Conservation (phyloP, 2,888 invertebrate species). For the Drosophila siamana region DNA sequence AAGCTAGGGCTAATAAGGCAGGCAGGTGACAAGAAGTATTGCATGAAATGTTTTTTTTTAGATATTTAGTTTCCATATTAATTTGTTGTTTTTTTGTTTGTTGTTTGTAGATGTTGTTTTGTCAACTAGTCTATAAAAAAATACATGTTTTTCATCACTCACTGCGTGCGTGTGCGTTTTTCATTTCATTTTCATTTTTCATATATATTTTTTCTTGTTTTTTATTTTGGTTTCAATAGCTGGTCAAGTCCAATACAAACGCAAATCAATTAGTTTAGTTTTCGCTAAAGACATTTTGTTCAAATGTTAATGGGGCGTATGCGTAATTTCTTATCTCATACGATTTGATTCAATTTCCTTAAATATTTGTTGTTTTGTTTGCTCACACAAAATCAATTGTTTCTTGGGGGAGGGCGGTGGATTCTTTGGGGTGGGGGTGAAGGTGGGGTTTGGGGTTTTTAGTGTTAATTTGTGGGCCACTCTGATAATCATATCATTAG, state of each 20-base stretch:
- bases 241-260: constrained; percentile 84
- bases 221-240: constrained; percentile 61
- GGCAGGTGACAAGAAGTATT: constrained; percentile 37
- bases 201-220: constrained; percentile 8
- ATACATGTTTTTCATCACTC: constrained; percentile 76
- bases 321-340: constrained; percentile 43
- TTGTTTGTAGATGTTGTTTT: constrained; percentile 25
- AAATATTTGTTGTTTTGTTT: constrained; percentile 27
- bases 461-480: constrained; percentile 23
- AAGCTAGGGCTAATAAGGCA: constrained; percentile 54
- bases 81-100: constrained; percentile 27
- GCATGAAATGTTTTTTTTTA: constrained; percentile 51
- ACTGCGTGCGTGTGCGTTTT: constrained; percentile 86
- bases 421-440: not conserved
- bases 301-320: constrained; percentile 52
- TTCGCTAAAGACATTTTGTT: constrained; percentile 35
- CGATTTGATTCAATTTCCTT: constrained; percentile 10
- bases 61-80: constrained; percentile 38
- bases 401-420: not conserved
- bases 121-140: constrained; percentile 40
- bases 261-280: constrained; percentile 69
- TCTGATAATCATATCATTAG: constrained; percentile 13
- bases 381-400: constrained; percentile 49
- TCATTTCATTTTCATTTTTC: constrained; percentile 20
- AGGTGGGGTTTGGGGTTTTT: not conserved